Percentiles rank a stretch among this genome's conserved stretches.
Evolutionary conservation across 2,888 invertebrate genomes (phyloP).

Genomic region (Tolmerus cingulatus): DNA sequence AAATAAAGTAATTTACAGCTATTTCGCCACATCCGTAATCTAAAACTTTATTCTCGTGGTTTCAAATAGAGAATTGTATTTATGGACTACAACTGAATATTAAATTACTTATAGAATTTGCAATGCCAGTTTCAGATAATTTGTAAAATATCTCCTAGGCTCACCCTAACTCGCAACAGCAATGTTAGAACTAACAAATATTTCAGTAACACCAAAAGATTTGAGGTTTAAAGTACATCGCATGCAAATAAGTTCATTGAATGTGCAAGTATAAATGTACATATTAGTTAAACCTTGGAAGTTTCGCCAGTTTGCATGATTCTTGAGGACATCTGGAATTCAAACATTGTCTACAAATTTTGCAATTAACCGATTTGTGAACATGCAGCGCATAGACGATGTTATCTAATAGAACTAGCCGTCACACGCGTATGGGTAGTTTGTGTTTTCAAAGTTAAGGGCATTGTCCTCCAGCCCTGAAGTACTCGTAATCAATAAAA

Average conservation of each 20-base stretch:
- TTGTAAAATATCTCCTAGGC: too few species aligned
- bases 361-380: background rate
- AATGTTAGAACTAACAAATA: too few species aligned
- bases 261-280: background rate
- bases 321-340: background rate
- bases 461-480: slow-evolving; percentile 40
- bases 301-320: background rate
- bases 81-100: too few species aligned
- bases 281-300: background rate
- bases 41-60: too few species aligned
- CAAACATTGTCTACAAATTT: background rate
- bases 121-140: too few species aligned
- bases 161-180: too few species aligned
- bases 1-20: too few species aligned
- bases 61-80: too few species aligned
- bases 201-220: too few species aligned
- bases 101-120: too few species aligned
- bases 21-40: too few species aligned
- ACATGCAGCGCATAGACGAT: background rate
- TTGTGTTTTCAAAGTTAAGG: slow-evolving; percentile 44
- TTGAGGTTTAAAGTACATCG: background rate
- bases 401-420: background rate
- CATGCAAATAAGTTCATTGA: background rate
- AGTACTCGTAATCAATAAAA: slow-evolving; percentile 37
- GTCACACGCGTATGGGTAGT: background rate